Evolutionary conservation across 2,888 invertebrate genomes (phyloP).

Genomic region (Protophormia terraenovae): DNA sequence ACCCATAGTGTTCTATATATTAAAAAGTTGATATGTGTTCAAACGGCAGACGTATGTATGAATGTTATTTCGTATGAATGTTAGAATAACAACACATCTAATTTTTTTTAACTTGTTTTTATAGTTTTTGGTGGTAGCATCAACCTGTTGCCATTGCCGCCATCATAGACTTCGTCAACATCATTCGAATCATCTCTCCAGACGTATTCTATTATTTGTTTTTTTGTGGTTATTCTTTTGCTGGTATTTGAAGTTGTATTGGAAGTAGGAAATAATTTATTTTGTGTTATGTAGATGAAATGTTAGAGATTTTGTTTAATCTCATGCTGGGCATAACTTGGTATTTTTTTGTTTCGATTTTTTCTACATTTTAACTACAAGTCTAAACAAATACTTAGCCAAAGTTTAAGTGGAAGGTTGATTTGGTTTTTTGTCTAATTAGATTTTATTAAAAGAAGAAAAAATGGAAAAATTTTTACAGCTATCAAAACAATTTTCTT

Average conservation of each 20-base stretch:
- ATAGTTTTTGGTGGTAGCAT: conserved; percentile 16
- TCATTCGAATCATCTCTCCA: background rate
- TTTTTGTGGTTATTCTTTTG: background rate
- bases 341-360: background rate
- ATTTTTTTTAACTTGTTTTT: background rate
- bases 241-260: conserved; percentile 27
- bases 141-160: conserved; percentile 23
- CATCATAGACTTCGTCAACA: background rate
- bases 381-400: conserved; percentile 4
- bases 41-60: background rate
- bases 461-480: background rate
- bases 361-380: background rate
- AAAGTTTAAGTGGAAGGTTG: background rate
- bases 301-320: conserved; percentile 34
- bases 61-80: background rate
- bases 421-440: conserved; percentile 13
- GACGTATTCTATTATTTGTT: background rate
- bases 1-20: background rate
- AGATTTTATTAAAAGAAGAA: background rate
- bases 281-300: conserved; percentile 47
- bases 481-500: background rate
- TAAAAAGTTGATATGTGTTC: background rate
- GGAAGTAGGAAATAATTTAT: conserved; percentile 46
- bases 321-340: conserved; percentile 40
- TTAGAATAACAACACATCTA: conserved; percentile 4